A percentile compares a stretch with the other conserved stretches of the same genome.
phyloP scores from a whole-genome alignment of 2,113 vertebrate species.

The Caloenas nicobarica region DNA sequence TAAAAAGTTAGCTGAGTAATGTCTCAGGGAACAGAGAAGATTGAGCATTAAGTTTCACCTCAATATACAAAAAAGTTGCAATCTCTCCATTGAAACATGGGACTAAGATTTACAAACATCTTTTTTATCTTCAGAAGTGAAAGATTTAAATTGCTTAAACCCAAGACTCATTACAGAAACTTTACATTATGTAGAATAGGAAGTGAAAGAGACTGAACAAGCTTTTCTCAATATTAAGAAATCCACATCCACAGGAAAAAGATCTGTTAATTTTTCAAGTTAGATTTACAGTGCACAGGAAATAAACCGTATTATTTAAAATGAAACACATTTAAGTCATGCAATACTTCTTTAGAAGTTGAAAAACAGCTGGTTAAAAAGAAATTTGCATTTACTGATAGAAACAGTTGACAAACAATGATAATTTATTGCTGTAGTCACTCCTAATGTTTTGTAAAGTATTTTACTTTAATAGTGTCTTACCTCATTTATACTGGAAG shows the following conservation, averaged over 20 bases:
- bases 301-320: not conserved
- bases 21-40: not conserved
- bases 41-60: conserved; percentile 1
- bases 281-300: not conserved
- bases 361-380: not conserved
- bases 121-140: not conserved
- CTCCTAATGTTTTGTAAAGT: not conserved
- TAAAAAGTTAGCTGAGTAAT: conserved; percentile 54
- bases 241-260: not conserved
- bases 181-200: not conserved
- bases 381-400: not conserved
- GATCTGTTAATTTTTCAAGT: not conserved
- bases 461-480: conserved; percentile 23
- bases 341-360: not conserved
- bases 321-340: not conserved
- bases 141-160: not conserved
- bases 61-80: not conserved
- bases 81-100: not conserved
- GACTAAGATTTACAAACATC: not conserved
- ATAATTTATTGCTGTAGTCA: not conserved
- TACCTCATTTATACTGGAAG: conserved; percentile 69
- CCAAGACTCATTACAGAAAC: not conserved
- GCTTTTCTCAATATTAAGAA: not conserved
- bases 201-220: conserved; percentile 3
- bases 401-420: not conserved